Base-by-base conservation (phyloP, 2,113 vertebrate species). In the Serinus canaria region DNA sequence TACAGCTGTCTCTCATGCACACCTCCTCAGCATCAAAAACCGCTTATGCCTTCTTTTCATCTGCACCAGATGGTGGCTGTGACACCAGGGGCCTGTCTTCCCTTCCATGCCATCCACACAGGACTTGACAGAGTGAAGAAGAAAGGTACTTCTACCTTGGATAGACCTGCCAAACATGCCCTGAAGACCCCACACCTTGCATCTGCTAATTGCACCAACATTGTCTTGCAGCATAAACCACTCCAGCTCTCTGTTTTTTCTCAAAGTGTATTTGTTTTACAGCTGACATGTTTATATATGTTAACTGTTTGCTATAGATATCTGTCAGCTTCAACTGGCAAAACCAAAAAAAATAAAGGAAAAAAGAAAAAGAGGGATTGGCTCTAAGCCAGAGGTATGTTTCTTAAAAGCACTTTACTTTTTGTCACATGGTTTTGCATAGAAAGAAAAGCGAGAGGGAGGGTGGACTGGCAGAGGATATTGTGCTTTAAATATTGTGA, bases 201-300 rank as follows among this genome's bases (percentile, higher is more conserved):
- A 24, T 53, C 82, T 2, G 12, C 91, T 96, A 96, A 97, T 96
- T 96, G 90, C 83, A 85, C 73, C 67, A 50, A 78, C 70, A 14
- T 58, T 96, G 91, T 93, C 91, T 77, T 93, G 86, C 80, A 83
- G 89, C 81, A 58, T 28, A 74, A 96, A 43, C 95, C 49, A 30
- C 72, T 89, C 78, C 90, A 87, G 91, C 69, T 91, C 73, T 92
- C 97, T 98, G 97, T 82, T 97, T 96, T 92, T 82, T 93, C 90
- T 98, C 97, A 97, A 89, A 95, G 82, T 82, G 7, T 97, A 97
- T 97, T 98, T 98, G 94, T 93, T 97, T 96, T 97, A 96, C 86
- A 94, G 90, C 91, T 97, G 97, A 97, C 97, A 97, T 97, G 97
- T 98, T 98, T 97, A 97, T 97, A 93, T 93, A 94, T 93, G 93